Percentiles rank a stretch among this genome's conserved stretches.
Conservation (phyloP, 2,888 invertebrate species). For the Heliothis peltigera region DNA sequence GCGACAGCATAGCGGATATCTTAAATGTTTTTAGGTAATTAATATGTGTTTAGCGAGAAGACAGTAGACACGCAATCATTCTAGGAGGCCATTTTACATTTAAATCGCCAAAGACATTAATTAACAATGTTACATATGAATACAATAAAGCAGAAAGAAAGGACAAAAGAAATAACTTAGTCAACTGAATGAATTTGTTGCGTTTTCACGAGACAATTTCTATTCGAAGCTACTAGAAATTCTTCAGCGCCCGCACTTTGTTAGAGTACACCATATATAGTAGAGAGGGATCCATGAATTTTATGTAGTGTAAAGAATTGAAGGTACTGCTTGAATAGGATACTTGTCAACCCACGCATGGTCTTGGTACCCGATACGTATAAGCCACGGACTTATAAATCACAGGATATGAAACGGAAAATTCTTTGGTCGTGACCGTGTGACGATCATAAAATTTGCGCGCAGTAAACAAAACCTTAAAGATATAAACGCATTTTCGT, state of each 20-base stretch:
- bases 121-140: not conserved
- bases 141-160: conserved; percentile 24
- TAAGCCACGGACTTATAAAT: not conserved
- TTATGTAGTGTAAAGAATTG: conserved; percentile 27
- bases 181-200: conserved; percentile 44
- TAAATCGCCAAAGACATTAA: not conserved
- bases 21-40: no score
- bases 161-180: conserved; percentile 33
- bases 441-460: no score
- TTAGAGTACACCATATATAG: conserved; percentile 6
- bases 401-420: not conserved
- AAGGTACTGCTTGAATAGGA: conserved; percentile 35
- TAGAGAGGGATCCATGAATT: conserved; percentile 18
- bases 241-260: conserved; percentile 19
- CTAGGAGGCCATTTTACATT: not conserved
- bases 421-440: no score
- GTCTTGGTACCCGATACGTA: not conserved
- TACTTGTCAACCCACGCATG: conserved; percentile 11
- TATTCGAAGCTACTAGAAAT: conserved; percentile 48
- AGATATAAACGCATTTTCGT: no score
- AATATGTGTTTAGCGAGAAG: no score
- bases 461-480: no score
- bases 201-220: conserved; percentile 47
- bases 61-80: no score
- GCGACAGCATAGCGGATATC: no score